Evolutionary conservation across 1,140 invertebrate genomes (phyloP), one percentile per base, ranked within the genome.

Genomic region (Ruditapes philippinarum): DNA sequence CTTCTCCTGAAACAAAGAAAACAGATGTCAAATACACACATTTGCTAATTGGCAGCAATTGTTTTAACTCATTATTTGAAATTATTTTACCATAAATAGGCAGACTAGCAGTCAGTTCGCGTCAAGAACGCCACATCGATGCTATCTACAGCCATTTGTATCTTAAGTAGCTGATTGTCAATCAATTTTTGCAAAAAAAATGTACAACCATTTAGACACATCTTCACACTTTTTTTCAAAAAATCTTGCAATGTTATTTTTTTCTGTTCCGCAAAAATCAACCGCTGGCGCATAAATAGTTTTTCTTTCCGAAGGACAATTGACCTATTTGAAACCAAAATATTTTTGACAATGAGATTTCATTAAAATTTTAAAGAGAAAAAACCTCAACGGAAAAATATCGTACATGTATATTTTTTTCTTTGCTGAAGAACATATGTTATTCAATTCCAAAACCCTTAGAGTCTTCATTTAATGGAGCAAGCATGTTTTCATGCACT

Each of bases 21-120:
- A 49, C 70, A 74, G 70, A 74, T 74, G 70, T 45, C 49, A 31
- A 49, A 74, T 74, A 49, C 38, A 45, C 31, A n/a, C 9, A 28
- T n/a, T 74, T 7, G 45, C 42, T 70, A 70, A 70, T 70, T 70
- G n/a, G 11, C 14, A 70, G 36, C 65, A 70, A 70, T 70, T 70
- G 33, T 70, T 70, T 70, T 70, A 38, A 38, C n/a, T 36, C 36
- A 70, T 17, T 70, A 36, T 70, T 62, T 1, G 1, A 7, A 70
- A 70, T 70, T 70, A 70, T 38, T 70, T 38, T 7, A 36, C 19
- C 65, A 70, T 70, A 38, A 70, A 70, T 17, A 14, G 33, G 28
- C 33, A 38, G 31, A 28, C 33, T 11, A 70, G 17, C 22, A 70
- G 65, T 40, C 38, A 70, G 38, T 19, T 70, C 65, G 22, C 65